Conservation (phyloP, 2,888 invertebrate genomes). For the Protonemura montana region DNA sequence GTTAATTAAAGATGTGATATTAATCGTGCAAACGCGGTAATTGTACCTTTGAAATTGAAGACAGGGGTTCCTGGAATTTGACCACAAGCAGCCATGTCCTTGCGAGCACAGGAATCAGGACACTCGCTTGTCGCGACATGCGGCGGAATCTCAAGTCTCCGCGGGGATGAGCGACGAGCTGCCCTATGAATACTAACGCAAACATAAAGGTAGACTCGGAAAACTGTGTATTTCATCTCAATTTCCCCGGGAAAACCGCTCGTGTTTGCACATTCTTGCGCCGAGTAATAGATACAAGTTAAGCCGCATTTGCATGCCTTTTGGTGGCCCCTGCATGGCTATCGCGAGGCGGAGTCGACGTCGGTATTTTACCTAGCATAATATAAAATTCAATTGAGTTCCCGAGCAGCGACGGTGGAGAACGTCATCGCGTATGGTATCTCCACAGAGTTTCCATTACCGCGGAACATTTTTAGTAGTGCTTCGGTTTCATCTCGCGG, state of each 20-base stretch:
- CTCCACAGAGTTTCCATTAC: constrained; percentile 35
- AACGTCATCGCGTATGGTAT: neutral
- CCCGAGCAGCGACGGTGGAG: neutral
- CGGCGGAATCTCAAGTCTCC: neutral
- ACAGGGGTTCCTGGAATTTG: neutral
- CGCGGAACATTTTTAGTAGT: constrained; percentile 34
- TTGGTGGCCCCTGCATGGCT: neutral
- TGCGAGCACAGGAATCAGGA: neutral
- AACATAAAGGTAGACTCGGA: neutral
- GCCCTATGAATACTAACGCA: neutral
- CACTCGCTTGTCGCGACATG: neutral
- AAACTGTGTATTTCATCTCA: neutral
- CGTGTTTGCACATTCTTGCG: neutral
- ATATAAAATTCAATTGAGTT: constrained; percentile 29
- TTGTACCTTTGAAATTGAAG: neutral
- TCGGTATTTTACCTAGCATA: neutral
- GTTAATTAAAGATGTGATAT: neutral
- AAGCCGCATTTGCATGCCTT: neutral
- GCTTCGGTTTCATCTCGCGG: constrained; percentile 25
- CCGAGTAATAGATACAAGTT: neutral
- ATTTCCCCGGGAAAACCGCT: neutral
- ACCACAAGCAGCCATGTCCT: neutral
- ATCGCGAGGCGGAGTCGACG: neutral
- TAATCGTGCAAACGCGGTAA: neutral
- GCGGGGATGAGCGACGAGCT: neutral